Base-by-base conservation (phyloP, 2,797 vertebrate genomes). In the Diplodus sargus region DNA sequence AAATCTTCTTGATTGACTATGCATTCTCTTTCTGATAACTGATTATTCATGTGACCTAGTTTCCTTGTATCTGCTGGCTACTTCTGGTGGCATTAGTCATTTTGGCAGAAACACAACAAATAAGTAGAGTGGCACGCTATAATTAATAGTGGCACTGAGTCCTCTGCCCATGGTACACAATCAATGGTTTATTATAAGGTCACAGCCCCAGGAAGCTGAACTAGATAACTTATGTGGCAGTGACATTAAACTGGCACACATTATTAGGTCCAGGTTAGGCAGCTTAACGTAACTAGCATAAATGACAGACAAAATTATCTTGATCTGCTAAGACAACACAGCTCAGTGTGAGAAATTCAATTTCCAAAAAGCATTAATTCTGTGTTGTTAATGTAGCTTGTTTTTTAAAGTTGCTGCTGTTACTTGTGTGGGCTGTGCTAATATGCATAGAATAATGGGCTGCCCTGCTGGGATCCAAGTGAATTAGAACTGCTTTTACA, bases 311-410 rank as follows among this genome's bases (percentile, higher is more conserved):
- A 58, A 64, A 74, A 69, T 69, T 83, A 74, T 18, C 69, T 48
- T 75, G 82, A 90, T 87, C 74, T 71, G 73, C 70, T 87, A 74
- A 67, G 61, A 78, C 63, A 61, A 66, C 60, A 71, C 18, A 67
- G 67, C 85, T 77, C 68, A 81, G 77, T 59, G 66, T 77, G 79
- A 83, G 64, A 71, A 66, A 87, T 76, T 87, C 76, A 48, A 75
- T 89, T 87, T 86, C 72, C 58, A 82, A 76, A 77, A 87, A 61
- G 61, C 58, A 84, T 83, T 85, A 71, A 88, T 85, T 85, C 74
- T 45, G 58, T 83, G 60, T 87, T 81, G 60, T 87, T 81, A 82
- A 86, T 84, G 76, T 76, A 71, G 70, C 79, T 83, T 82, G 77
- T 84, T 91, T 92, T 84, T 86, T 1, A 39, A 87, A 78, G 72